A percentile compares a stretch with the other conserved stretches of the same genome.
Evolutionary conservation across 1,140 invertebrate species (phyloP).

Genomic region (Mesaphorura yosii): DNA sequence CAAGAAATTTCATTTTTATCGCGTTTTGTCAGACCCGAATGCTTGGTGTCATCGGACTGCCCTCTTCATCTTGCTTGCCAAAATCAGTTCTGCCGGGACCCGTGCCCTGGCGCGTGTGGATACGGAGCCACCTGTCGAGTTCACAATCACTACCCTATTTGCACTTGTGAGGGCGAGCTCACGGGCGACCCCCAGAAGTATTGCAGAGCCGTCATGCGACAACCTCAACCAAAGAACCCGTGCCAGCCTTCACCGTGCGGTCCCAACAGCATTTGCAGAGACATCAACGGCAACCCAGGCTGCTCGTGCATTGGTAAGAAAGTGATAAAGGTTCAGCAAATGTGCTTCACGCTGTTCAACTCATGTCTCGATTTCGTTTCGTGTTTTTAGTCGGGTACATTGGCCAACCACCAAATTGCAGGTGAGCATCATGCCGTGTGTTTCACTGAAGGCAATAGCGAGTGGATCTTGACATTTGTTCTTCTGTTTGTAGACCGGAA

Average conservation of each 20-base stretch:
- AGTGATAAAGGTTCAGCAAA: no score
- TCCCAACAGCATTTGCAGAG: constrained; percentile 46
- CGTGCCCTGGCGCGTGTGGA: constrained; percentile 45
- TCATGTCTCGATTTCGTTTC: no score
- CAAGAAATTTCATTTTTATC: constrained; percentile 23
- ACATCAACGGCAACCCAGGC: constrained; percentile 54
- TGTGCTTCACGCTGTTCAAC: no score
- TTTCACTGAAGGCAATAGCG: no score
- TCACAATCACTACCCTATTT: constrained; percentile 45
- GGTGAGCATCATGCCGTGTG: no score
- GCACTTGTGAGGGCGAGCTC: constrained; percentile 52
- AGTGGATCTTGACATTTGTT: no score
- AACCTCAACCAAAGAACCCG: constrained; percentile 37
- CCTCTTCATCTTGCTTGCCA: constrained; percentile 54
- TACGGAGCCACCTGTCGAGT: constrained; percentile 43
- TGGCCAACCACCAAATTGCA: constrained; percentile 52
- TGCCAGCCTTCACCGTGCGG: constrained; percentile 66
- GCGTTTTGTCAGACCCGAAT: constrained; percentile 34
- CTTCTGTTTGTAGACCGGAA: constrained; percentile 48
- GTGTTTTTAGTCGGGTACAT: no score
- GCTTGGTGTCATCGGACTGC: constrained; percentile 54
- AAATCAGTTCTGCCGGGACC: constrained; percentile 55
- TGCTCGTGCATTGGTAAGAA: constrained; percentile 60
- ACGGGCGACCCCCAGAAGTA: constrained; percentile 33
- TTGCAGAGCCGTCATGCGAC: constrained; percentile 2